Evolutionary conservation across 2,797 vertebrate genomes (phyloP).

Genomic region (Coluber constrictor): DNA sequence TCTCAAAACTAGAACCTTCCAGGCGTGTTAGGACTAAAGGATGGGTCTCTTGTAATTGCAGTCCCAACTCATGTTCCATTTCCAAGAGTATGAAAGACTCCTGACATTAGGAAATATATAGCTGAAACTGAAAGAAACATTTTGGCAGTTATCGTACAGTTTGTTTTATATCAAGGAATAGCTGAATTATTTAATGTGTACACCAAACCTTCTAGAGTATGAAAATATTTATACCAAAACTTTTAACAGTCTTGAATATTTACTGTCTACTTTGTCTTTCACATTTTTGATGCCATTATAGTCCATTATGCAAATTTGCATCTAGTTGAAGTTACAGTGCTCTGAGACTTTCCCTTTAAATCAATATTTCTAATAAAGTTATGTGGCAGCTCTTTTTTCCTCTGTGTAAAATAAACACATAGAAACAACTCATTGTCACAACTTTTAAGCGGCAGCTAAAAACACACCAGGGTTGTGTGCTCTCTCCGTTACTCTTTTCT

Average conservation of each 20-base stretch:
- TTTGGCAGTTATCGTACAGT: not conserved
- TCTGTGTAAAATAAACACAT: not conserved
- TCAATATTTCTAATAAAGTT: rapidly evolving
- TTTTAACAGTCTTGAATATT: not conserved
- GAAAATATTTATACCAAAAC: not conserved
- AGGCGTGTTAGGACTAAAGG: not conserved
- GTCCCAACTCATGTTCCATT: not conserved
- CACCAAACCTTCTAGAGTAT: not conserved
- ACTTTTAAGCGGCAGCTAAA: not conserved
- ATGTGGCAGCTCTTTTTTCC: constrained; percentile 3
- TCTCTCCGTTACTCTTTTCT: not conserved
- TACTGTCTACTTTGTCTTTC: not conserved
- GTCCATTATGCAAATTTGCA: not conserved
- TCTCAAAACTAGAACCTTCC: not conserved
- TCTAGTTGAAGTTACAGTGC: not conserved
- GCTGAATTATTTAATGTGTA: not conserved
- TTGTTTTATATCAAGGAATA: not conserved
- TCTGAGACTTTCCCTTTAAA: not conserved
- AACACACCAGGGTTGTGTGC: not conserved
- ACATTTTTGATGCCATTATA: constrained; percentile 21
- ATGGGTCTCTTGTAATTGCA: not conserved
- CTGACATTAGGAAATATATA: not conserved
- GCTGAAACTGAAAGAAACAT: not conserved
- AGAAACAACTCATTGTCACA: not conserved
- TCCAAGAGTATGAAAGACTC: not conserved